phyloP scores from a whole-genome alignment of 2,888 invertebrate genomes.

The Acanthosepion esculentum region DNA sequence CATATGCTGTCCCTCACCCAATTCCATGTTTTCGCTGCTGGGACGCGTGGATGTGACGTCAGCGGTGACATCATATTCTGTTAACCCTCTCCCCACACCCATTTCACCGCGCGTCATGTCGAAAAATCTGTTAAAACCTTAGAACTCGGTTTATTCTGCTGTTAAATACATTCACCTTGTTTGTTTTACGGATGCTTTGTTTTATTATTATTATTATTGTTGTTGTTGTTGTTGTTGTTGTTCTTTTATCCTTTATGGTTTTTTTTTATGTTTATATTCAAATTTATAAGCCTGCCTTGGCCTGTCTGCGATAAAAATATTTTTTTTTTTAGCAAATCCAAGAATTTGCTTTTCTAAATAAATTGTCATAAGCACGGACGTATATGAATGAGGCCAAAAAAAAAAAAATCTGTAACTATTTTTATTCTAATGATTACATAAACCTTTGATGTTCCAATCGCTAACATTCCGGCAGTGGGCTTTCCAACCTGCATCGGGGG shows the following conservation, averaged over 20 bases:
- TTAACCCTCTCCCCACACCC: not conserved
- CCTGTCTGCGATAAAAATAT: too few species aligned
- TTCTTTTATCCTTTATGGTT: not conserved
- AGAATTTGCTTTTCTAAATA: too few species aligned
- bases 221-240: not conserved
- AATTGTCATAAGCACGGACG: too few species aligned
- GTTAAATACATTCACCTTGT: constrained; percentile 33
- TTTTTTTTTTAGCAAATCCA: too few species aligned
- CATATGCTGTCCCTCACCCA: not conserved
- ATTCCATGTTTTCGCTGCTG: constrained; percentile 33
- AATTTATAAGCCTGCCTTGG: too few species aligned
- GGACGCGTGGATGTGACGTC: constrained; percentile 22
- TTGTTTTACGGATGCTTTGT: not conserved
- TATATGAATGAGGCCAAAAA: too few species aligned
- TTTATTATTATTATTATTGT: not conserved
- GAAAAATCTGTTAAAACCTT: not conserved
- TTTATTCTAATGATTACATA: too few species aligned
- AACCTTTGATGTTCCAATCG: too few species aligned
- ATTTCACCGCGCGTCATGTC: constrained; percentile 18
- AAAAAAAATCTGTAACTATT: too few species aligned
- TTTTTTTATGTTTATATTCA: too few species aligned
- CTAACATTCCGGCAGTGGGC: too few species aligned
- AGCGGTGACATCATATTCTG: constrained; percentile 33
- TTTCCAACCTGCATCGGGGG: too few species aligned
- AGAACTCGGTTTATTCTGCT: constrained; percentile 15